phyloP scores from a whole-genome alignment of 2,888 invertebrate species.

The Sinelater perroti region DNA sequence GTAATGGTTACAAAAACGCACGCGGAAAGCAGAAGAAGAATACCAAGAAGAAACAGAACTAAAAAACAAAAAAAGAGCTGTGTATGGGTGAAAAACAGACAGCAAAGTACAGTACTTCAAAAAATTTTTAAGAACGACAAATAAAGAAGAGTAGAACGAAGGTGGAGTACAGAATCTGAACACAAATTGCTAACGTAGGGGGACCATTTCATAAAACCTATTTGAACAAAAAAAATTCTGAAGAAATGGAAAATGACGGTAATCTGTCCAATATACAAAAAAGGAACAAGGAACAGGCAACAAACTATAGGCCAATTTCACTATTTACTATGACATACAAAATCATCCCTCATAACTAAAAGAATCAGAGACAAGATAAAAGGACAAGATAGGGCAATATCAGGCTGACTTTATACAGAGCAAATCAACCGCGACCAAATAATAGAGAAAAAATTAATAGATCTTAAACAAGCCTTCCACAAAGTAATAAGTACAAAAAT shows the following conservation, averaged over 20 bases:
- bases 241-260: no score
- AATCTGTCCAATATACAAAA: background rate
- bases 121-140: constrained; percentile 2
- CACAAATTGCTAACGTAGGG: background rate
- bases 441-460: background rate
- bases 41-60: background rate
- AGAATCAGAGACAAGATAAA: no score
- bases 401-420: no score
- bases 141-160: background rate
- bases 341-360: no score
- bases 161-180: background rate
- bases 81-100: constrained; percentile 5
- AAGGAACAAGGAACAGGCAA: no score
- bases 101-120: constrained; percentile 2
- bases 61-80: constrained; percentile 7
- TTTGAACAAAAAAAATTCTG: background rate
- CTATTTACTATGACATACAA: no score
- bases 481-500: background rate
- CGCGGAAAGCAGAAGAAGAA: background rate
- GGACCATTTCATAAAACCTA: background rate
- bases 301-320: no score
- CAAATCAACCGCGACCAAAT: no score
- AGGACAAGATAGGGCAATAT: no score
- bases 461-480: background rate
- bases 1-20: background rate